A percentile compares a stretch with the other conserved stretches of the same genome.
These are phyloP conservation scores for Myodes glareolus DNA, from an alignment of 2,113 vertebrate genomes.

Conservation along the genomic window DNA sequence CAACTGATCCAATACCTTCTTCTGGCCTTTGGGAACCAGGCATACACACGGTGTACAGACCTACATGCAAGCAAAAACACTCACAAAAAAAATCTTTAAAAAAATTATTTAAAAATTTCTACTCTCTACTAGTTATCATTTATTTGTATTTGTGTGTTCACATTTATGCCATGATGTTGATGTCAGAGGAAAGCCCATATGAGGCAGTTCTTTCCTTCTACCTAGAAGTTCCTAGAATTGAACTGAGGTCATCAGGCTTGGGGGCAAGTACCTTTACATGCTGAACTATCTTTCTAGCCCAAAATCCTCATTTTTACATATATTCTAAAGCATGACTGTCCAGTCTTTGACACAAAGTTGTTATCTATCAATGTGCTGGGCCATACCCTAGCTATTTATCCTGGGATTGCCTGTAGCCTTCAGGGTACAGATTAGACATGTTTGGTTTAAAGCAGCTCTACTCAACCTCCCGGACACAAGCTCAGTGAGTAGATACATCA, in stretches of 20 bases:
- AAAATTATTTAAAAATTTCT: background rate
- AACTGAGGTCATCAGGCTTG: background rate
- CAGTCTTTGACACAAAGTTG: background rate
- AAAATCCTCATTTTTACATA: slow-evolving; percentile 25
- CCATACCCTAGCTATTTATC: background rate
- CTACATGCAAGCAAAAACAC: background rate
- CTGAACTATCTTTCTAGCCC: background rate
- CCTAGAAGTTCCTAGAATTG: background rate
- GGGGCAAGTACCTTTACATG: background rate
- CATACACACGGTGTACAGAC: background rate
- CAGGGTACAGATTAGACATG: background rate
- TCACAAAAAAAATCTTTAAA: background rate
- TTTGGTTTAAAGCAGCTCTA: slow-evolving; percentile 14
- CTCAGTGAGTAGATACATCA: background rate
- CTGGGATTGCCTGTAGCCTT: background rate
- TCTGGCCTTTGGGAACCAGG: background rate
- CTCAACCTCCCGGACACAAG: slow-evolving; percentile 24
- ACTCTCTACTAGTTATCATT: background rate
- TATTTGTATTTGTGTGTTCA: background rate
- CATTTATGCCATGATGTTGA: background rate
- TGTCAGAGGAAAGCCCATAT: background rate
- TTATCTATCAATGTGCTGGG: background rate
- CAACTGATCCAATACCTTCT: background rate
- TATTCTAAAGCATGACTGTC: background rate
- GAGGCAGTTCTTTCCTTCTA: background rate